Evolutionary conservation across 2,113 vertebrate genomes (phyloP).

Genomic region (Lepus timidus): DNA sequence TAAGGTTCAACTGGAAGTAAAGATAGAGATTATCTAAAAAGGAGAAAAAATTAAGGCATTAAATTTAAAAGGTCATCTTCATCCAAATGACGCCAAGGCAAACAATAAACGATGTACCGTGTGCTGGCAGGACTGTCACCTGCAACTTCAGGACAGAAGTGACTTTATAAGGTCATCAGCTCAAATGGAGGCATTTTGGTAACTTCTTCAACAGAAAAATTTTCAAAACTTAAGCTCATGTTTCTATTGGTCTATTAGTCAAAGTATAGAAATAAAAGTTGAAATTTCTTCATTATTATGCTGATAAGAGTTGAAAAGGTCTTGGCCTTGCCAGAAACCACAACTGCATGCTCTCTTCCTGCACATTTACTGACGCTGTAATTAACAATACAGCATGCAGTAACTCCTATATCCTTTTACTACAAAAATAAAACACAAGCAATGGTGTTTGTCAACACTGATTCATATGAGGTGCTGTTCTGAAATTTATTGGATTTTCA

Average conservation of each 20-base stretch:
- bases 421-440: slow-evolving; percentile 86
- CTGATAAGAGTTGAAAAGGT: slow-evolving; percentile 48
- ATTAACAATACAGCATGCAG: slow-evolving; percentile 84
- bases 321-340: slow-evolving; percentile 17
- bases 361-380: slow-evolving; percentile 76
- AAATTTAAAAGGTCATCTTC: slow-evolving; percentile 17
- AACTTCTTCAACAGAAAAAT: slow-evolving; percentile 21
- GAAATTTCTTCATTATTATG: not conserved
- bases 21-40: not conserved
- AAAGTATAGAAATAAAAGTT: slow-evolving; percentile 47
- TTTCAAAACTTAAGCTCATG: slow-evolving; percentile 50
- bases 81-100: not conserved
- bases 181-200: not conserved
- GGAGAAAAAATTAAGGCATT: not conserved
- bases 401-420: slow-evolving; percentile 76
- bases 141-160: not conserved
- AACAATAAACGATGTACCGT: not conserved
- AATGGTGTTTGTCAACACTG: slow-evolving; percentile 82
- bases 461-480: slow-evolving; percentile 84
- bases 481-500: slow-evolving; percentile 86
- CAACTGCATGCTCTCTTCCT: not conserved
- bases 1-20: not conserved
- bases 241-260: slow-evolving; percentile 36
- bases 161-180: not conserved
- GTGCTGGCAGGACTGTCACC: not conserved